Evolutionary conservation across 2,797 vertebrate genomes (phyloP).

Genomic region (Pantherophis vulpinus): DNA sequence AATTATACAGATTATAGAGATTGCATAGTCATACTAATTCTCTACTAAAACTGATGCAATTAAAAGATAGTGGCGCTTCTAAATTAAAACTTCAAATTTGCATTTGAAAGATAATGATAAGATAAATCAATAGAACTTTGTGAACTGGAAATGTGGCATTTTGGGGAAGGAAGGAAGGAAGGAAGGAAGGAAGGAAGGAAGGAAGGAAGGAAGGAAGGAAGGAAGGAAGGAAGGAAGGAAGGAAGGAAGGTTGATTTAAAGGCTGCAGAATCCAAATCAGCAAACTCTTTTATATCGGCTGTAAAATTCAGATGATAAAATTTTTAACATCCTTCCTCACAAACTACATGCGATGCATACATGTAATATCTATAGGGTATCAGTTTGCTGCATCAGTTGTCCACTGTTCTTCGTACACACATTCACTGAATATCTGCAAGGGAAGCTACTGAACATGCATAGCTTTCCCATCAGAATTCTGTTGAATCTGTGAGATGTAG

Average conservation of each 20-base stretch:
- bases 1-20: constrained; percentile 68
- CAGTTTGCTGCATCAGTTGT: background rate
- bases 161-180: constrained; percentile 50
- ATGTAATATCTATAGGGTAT: background rate
- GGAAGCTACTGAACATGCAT: background rate
- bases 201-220: constrained; percentile 34
- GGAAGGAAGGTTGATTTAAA: constrained; percentile 38
- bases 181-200: constrained; percentile 46
- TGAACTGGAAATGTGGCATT: constrained; percentile 61
- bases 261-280: constrained; percentile 32
- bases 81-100: constrained; percentile 71
- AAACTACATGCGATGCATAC: background rate
- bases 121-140: constrained; percentile 69
- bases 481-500: background rate
- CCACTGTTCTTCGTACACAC: too few relatives aligned
- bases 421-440: background rate
- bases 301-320: constrained; percentile 15
- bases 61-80: constrained; percentile 68
- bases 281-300: background rate
- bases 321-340: background rate
- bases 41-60: constrained; percentile 70
- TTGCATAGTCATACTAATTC: constrained; percentile 70
- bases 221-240: constrained; percentile 26
- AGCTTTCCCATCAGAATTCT: background rate
- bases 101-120: constrained; percentile 71